Conservation (phyloP, 2,888 invertebrate genomes). For the Caenorhabditis sinica region DNA sequence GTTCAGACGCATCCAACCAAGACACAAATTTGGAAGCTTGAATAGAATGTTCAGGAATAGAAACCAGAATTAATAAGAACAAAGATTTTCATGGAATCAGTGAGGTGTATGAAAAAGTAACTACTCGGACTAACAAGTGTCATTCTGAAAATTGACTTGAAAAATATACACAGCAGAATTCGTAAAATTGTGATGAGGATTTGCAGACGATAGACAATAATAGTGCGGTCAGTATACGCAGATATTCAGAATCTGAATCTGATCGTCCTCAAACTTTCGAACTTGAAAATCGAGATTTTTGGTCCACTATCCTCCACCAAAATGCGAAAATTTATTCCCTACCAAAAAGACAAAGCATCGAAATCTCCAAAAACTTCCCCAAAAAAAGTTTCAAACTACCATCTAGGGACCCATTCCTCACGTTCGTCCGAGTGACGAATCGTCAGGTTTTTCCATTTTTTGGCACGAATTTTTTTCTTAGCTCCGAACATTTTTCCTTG, state of each 20-base stretch:
- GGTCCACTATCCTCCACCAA: neutral
- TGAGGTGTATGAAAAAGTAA: too few species aligned
- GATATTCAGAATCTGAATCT: neutral
- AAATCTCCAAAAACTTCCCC: neutral
- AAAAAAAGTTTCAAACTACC: constrained; percentile 25
- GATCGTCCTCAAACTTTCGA: neutral
- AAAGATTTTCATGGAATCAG: too few species aligned
- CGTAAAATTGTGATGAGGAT: too few species aligned
- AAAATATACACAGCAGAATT: too few species aligned
- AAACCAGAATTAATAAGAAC: too few species aligned
- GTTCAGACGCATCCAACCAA: too few species aligned
- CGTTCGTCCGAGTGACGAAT: neutral
- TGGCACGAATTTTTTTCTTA: neutral
- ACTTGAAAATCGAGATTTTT: neutral
- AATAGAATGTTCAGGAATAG: too few species aligned
- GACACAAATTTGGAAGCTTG: too few species aligned
- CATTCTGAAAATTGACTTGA: too few species aligned
- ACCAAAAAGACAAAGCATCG: neutral
- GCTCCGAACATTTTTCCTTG: neutral
- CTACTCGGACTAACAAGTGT: too few species aligned
- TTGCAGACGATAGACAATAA: too few species aligned
- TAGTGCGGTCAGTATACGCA: too few species aligned
- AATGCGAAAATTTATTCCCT: neutral
- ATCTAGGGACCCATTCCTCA: constrained; percentile 34
- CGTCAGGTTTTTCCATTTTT: constrained; percentile 4